Evolutionary conservation across 2,888 invertebrate species (phyloP), one percentile per base, ranked within the genome.

Genomic region (Ornithoptera priamus): DNA sequence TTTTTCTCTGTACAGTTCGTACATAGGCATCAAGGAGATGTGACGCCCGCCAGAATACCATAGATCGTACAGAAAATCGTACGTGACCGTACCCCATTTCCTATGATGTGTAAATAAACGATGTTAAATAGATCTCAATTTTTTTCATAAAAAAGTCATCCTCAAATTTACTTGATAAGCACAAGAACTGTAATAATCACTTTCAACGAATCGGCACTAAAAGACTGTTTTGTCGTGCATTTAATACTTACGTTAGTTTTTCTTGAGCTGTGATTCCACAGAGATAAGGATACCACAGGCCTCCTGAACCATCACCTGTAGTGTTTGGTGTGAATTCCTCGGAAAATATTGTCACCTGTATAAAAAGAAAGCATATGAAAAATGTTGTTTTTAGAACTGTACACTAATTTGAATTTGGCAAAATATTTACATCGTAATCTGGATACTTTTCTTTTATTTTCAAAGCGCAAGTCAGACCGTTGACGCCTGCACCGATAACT

Each of bases 231-330:
- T 10, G 39, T 10, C 39, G 39, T 39, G 7, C 8, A 39, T 39
- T 39, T n/a, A 62, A 58, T 69, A 82, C 89, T 87, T 82, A 95
- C 94, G 84, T 74, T 22, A 96, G 86, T 72, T 94, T 89, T 0
- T 87, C 75, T 2, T 80, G 76, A 0, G 94, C 86, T 0, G 95
- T 96, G 20, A 89, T 86, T 0, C 93, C 93, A 60, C 94, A 89
- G 12, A 95, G 81, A 80, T 94, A 96, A 0, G 96, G 97, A 15
- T 93, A 91, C 96, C 96, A 97, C 8, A 97, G 83, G 0, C 97
- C 97, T 0, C 96, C 97, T 2, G 96, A 95, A 0, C 95, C 95
- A 81, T 97, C 96, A 0, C 96, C 95, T 0, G 96, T 97, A 0
- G 97, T 97, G 69, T 95, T 84, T 0, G 96, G 96, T 20, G 95